A percentile compares a stretch with the other conserved stretches of the same genome.
Conservation (phyloP, 1,140 invertebrate species). For the Drosophila malerkotliana region DNA sequence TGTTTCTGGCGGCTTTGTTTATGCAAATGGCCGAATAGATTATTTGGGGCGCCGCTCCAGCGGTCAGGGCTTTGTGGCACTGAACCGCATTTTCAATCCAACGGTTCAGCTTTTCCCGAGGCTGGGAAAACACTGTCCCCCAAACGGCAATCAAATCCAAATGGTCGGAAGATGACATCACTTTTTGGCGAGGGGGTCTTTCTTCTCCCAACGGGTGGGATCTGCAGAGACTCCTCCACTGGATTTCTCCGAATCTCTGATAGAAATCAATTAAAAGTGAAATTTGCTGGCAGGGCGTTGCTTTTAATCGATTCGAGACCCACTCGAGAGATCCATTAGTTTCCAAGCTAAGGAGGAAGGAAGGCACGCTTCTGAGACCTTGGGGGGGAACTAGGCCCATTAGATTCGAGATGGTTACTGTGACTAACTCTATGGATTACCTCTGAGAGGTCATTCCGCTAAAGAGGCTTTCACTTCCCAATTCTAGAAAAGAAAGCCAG, state of each 20-base stretch:
- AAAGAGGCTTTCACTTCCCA: slow-evolving; percentile 33
- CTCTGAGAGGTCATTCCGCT: not conserved
- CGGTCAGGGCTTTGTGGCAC: not conserved
- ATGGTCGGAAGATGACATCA: slow-evolving; percentile 62
- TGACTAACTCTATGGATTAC: slow-evolving; percentile 50
- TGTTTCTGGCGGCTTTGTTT: slow-evolving; percentile 29
- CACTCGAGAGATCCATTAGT: slow-evolving; percentile 56
- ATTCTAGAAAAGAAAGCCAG: slow-evolving; percentile 13
- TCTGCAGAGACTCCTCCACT: slow-evolving; percentile 5
- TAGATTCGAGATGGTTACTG: slow-evolving; percentile 53
- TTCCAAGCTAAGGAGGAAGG: slow-evolving; percentile 46
- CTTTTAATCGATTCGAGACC: slow-evolving; percentile 48
- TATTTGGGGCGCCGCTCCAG: slow-evolving; percentile 46
- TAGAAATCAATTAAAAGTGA: slow-evolving; percentile 75
- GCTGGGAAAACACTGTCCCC: slow-evolving; percentile 47
- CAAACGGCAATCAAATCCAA: slow-evolving; percentile 15
- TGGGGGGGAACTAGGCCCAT: slow-evolving; percentile 59
- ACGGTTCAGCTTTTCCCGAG: slow-evolving; percentile 18
- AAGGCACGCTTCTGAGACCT: slow-evolving; percentile 51
- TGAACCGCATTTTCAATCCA: slow-evolving; percentile 41
- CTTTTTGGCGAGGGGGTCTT: slow-evolving; percentile 21
- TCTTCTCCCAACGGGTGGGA: slow-evolving; percentile 50
- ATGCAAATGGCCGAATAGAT: slow-evolving; percentile 43
- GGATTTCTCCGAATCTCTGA: slow-evolving; percentile 40
- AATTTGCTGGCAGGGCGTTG: slow-evolving; percentile 34